phyloP scores from a whole-genome alignment of 2,113 vertebrate genomes.

The Pterophyllum scalare region DNA sequence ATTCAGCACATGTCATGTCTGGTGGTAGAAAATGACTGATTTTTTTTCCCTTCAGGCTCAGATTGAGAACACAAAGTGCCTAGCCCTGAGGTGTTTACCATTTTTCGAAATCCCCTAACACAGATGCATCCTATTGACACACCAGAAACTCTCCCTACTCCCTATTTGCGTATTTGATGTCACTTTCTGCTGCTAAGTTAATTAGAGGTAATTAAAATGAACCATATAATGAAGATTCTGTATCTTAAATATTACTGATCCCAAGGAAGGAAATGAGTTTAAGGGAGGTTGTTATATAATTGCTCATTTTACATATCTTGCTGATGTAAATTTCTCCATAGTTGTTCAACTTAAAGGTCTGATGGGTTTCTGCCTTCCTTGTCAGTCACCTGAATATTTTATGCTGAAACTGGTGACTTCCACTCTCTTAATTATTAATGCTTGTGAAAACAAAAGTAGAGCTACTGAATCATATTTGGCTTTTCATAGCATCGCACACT shows the following conservation, averaged over 20 bases:
- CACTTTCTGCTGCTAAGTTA: not conserved
- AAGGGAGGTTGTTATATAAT: not conserved
- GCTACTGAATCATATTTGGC: too few relatives aligned
- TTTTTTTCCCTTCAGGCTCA: conserved; percentile 6
- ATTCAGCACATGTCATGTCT: not conserved
- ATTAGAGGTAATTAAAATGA: conserved; percentile 2
- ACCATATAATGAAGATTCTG: not conserved
- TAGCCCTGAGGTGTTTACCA: not conserved
- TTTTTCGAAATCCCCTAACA: not conserved
- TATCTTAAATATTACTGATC: not conserved
- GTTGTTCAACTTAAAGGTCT: too few relatives aligned
- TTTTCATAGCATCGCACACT: too few relatives aligned
- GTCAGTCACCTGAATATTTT: too few relatives aligned
- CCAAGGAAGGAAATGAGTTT: not conserved
- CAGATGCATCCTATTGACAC: not conserved
- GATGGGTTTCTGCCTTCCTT: too few relatives aligned
- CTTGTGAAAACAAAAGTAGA: too few relatives aligned
- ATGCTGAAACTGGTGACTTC: too few relatives aligned
- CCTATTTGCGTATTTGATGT: not conserved
- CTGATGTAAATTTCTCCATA: too few relatives aligned
- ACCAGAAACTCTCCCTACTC: not conserved
- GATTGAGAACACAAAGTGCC: not conserved
- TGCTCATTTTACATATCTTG: too few relatives aligned
- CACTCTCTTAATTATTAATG: too few relatives aligned
- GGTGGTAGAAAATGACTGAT: not conserved